phyloP scores from a whole-genome alignment of 2,113 vertebrate genomes.

The Atractosteus spatula region DNA sequence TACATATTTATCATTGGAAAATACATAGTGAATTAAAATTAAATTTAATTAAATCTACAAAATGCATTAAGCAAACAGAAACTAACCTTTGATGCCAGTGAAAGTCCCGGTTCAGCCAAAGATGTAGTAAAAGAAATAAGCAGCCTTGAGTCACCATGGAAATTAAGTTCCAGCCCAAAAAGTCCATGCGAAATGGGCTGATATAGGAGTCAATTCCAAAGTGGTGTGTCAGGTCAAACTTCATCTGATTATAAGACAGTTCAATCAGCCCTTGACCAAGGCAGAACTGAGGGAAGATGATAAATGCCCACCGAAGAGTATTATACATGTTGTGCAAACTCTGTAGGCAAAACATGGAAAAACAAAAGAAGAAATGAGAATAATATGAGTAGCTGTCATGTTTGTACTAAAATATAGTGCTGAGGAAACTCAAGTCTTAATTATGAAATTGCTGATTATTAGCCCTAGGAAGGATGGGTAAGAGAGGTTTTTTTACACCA shows the following conservation, averaged over 20 bases:
- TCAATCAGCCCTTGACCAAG: conserved; percentile 66
- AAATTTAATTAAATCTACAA: too few relatives aligned
- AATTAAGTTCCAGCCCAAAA: conserved; percentile 62
- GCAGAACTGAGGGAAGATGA: conserved; percentile 68
- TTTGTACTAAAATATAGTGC: too few relatives aligned
- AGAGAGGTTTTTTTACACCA: too few relatives aligned
- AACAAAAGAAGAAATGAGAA: neutral
- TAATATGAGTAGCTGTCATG: neutral
- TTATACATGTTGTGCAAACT: conserved; percentile 54
- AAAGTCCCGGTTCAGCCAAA: conserved; percentile 57
- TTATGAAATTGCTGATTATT: too few relatives aligned
- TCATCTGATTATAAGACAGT: conserved; percentile 65
- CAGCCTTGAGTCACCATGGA: conserved; percentile 58
- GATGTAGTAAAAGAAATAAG: conserved; percentile 45
- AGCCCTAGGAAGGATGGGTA: too few relatives aligned
- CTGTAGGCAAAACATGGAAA: conserved; percentile 32
- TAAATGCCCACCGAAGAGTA: conserved; percentile 58
- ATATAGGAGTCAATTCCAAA: conserved; percentile 59
- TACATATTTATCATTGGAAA: too few relatives aligned
- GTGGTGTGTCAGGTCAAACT: conserved; percentile 54
- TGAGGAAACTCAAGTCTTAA: too few relatives aligned
- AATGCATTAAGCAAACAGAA: neutral
- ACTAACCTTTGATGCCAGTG: conserved; percentile 46
- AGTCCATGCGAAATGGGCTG: conserved; percentile 63
- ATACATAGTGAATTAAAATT: too few relatives aligned